These are phyloP conservation scores for Caligus rogercresseyi DNA, from an alignment of 1,140 invertebrate genomes.

Conservation along the genomic window DNA sequence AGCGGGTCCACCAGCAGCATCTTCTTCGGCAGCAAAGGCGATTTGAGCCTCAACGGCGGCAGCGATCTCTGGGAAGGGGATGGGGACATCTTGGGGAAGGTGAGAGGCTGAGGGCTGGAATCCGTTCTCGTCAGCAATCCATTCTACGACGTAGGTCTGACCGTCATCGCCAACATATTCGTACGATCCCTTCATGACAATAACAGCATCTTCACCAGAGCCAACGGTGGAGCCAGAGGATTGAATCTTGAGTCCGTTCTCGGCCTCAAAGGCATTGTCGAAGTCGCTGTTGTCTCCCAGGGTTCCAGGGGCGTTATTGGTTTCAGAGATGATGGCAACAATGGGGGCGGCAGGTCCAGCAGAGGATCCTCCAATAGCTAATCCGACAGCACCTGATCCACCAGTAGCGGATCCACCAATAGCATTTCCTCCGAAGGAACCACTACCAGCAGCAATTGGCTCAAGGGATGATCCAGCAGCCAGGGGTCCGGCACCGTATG, in stretches of 20 bases:
- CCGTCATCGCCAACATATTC: constrained; percentile 25
- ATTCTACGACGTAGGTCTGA: constrained; percentile 37
- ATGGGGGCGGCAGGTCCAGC: not conserved
- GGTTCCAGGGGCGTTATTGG: not conserved
- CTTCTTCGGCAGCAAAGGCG: constrained; percentile 7
- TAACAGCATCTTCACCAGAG: not conserved
- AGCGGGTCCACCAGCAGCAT: not conserved
- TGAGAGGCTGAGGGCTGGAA: constrained; percentile 36
- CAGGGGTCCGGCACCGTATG: not conserved
- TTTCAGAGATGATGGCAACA: not conserved
- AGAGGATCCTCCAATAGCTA: not conserved
- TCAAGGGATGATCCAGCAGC: not conserved
- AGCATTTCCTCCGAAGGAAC: not conserved
- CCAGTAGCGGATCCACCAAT: not conserved
- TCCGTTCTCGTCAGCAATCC: constrained; percentile 43
- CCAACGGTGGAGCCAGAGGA: not conserved
- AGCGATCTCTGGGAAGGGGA: constrained; percentile 4
- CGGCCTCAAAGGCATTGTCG: constrained; percentile 2
- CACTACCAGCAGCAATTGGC: not conserved
- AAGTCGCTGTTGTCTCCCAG: not conserved
- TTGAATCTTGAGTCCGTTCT: not conserved
- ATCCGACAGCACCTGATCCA: no score
- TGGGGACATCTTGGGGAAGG: constrained; percentile 20
- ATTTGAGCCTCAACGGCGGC: constrained; percentile 13
- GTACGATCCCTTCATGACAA: constrained; percentile 9